These are phyloP conservation scores for Lasiurus borealis DNA, from an alignment of 2,113 vertebrate genomes.

Conservation along the genomic window DNA sequence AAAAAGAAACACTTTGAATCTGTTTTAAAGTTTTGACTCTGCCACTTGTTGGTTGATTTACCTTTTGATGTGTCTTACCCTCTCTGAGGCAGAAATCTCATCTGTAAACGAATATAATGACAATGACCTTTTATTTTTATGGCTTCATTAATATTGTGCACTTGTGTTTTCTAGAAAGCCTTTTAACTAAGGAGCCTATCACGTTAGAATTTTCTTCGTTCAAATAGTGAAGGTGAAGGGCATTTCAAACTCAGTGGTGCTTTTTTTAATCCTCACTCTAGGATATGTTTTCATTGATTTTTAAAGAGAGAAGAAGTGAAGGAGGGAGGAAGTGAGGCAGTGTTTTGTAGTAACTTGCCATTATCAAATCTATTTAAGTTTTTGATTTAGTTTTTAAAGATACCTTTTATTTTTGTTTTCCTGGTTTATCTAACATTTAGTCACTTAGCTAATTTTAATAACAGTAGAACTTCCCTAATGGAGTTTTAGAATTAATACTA, in stretches of 20 bases:
- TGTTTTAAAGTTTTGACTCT: not conserved
- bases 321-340: not conserved
- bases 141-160: not conserved
- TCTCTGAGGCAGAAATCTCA: not conserved
- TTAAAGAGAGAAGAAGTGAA: not conserved
- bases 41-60: not conserved
- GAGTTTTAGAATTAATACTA: conserved; percentile 3
- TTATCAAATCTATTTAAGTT: conserved; percentile 20
- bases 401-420: conserved; percentile 46
- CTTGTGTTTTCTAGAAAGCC: conserved; percentile 5
- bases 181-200: not conserved
- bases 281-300: not conserved
- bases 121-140: conserved; percentile 27
- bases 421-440: not conserved
- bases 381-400: conserved; percentile 21
- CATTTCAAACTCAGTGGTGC: not conserved
- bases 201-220: not conserved
- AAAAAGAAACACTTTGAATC: not conserved
- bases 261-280: not conserved
- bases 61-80: not conserved
- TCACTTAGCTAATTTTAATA: conserved; percentile 19
- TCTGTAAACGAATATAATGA: not conserved
- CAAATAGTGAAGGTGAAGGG: not conserved
- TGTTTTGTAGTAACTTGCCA: not conserved
- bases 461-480: not conserved